Evolutionary conservation across 2,888 invertebrate genomes (phyloP).

Genomic region (Rhorus exstirpatorius): DNA sequence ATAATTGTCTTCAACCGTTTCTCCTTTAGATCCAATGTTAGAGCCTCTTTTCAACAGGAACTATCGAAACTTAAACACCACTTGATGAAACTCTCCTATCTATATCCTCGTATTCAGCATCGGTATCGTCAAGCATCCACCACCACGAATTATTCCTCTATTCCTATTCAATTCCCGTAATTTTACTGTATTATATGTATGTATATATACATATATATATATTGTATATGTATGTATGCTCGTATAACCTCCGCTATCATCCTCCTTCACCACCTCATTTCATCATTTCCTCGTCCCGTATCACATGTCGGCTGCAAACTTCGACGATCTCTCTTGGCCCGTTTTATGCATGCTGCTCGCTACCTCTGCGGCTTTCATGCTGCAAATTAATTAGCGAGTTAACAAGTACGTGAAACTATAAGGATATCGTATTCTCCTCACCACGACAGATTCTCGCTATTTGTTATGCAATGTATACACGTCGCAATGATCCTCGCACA

Average conservation of each 20-base stretch:
- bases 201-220: no score
- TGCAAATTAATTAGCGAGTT: constrained; percentile 64
- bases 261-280: constrained; percentile 3
- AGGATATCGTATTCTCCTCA: background rate
- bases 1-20: constrained; percentile 22
- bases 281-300: constrained; percentile 32
- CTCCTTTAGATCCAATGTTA: background rate
- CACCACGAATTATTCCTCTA: constrained; percentile 31
- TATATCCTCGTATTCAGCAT: constrained; percentile 5
- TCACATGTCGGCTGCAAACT: constrained; percentile 73
- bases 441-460: constrained; percentile 2
- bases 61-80: constrained; percentile 29
- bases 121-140: constrained; percentile 9
- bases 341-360: constrained; percentile 20
- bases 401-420: constrained; percentile 27
- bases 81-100: constrained; percentile 28
- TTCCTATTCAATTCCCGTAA: constrained; percentile 48
- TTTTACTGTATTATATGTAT: background rate
- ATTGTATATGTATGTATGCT: background rate
- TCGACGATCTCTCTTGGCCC: constrained; percentile 72
- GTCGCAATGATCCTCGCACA: constrained; percentile 13
- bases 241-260: background rate
- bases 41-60: background rate
- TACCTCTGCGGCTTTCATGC: constrained; percentile 56
- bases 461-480: constrained; percentile 4